phyloP scores from a whole-genome alignment of 2,797 vertebrate genomes.

The Arrhamphus sclerolepis region DNA sequence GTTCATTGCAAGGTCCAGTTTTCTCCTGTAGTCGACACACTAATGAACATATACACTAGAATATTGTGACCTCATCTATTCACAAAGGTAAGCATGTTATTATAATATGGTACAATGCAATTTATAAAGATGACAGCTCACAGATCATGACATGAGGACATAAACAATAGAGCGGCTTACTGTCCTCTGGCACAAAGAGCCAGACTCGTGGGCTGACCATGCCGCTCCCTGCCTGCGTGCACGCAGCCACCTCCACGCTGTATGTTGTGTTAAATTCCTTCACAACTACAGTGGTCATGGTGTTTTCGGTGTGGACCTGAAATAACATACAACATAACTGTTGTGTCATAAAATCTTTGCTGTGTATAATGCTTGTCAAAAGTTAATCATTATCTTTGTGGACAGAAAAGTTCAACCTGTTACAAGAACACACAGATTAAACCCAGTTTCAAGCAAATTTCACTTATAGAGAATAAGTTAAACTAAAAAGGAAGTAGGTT shows the following conservation, averaged over 20 bases:
- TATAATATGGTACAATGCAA: too few species aligned
- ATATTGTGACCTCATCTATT: too few species aligned
- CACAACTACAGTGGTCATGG: constrained; percentile 60
- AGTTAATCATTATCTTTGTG: constrained; percentile 27
- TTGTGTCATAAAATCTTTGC: too few species aligned
- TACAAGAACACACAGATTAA: neutral
- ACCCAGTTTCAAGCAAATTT: neutral
- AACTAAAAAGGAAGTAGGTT: constrained; percentile 4
- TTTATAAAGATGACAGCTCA: constrained; percentile 14
- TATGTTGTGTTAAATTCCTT: constrained; percentile 87
- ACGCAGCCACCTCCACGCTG: constrained; percentile 85
- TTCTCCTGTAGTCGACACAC: neutral
- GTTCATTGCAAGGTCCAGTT: neutral
- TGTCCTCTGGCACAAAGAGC: constrained; percentile 81
- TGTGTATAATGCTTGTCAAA: too few species aligned
- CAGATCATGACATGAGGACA: constrained; percentile 32
- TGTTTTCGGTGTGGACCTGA: constrained; percentile 76
- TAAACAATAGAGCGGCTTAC: constrained; percentile 77
- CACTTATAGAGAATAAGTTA: neutral
- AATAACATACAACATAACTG: constrained; percentile 27
- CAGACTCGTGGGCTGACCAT: constrained; percentile 82
- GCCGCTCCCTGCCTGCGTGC: constrained; percentile 88
- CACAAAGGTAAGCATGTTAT: too few species aligned
- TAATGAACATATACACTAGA: neutral
- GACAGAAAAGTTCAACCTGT: constrained; percentile 2